Conservation (phyloP, 1,140 invertebrate genomes). For the Camponotus floridanus region DNA sequence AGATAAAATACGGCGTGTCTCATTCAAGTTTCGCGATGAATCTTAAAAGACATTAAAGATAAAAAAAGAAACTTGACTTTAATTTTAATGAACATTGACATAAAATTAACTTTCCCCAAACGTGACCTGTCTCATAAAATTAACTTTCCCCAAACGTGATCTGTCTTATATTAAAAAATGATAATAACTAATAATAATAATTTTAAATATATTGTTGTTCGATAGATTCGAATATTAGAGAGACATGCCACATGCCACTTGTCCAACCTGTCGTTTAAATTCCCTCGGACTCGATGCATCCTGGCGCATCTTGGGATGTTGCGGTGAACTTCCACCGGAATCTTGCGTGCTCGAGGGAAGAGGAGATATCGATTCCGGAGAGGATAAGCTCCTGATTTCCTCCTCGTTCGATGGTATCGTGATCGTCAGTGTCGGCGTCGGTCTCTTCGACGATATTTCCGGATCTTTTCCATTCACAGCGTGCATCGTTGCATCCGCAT, state of each 20-base stretch:
- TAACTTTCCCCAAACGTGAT: background rate
- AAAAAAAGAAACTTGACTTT: background rate
- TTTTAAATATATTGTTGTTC: background rate
- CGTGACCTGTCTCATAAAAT: background rate
- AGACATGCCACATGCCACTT: background rate
- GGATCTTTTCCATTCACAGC: background rate
- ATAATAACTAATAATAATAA: background rate
- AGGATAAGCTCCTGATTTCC: conserved; percentile 84
- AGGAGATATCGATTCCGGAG: conserved; percentile 78
- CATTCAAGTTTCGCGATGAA: background rate
- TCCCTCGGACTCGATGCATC: conserved; percentile 59
- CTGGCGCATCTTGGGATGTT: conserved; percentile 61
- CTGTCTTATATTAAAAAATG: conserved; percentile 5
- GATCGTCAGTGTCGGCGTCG: conserved; percentile 86
- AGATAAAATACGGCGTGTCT: background rate
- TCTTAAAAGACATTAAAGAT: background rate
- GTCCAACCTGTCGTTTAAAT: conserved; percentile 76
- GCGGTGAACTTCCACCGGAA: conserved; percentile 65
- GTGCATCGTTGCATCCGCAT: conserved; percentile 5
- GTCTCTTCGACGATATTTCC: conserved; percentile 69
- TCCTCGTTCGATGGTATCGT: conserved; percentile 87
- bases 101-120: too few species aligned
- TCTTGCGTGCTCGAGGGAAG: conserved; percentile 63
- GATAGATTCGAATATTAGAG: background rate
- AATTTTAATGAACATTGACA: background rate